A percentile compares a stretch with the other conserved stretches of the same genome.
Evolutionary conservation across 1,140 invertebrate species (phyloP).

Genomic region (Macrotrachela quadricornifera): DNA sequence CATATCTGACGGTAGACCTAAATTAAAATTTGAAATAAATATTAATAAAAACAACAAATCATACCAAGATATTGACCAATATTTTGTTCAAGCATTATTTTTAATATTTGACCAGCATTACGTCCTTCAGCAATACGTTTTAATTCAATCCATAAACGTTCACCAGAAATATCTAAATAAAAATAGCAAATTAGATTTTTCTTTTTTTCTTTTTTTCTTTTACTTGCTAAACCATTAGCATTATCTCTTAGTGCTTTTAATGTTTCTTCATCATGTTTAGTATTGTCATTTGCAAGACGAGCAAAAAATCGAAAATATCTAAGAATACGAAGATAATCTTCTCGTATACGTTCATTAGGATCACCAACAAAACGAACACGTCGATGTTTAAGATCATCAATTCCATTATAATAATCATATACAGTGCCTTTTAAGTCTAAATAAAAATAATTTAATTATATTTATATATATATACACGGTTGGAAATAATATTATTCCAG

Average conservation of each 20-base stretch:
- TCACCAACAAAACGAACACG: constrained; percentile 75
- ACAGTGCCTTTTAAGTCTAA: constrained; percentile 68
- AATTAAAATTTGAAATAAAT: neutral
- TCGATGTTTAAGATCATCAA: constrained; percentile 59
- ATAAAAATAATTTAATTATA: constrained; percentile 7
- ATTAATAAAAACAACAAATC: constrained; percentile 2
- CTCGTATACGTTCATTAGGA: constrained; percentile 57
- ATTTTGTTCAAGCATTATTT: constrained; percentile 52
- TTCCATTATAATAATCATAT: constrained; percentile 90
- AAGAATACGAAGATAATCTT: constrained; percentile 87
- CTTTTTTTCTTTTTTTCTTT: neutral
- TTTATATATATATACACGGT: constrained; percentile 4
- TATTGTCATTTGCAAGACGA: constrained; percentile 45
- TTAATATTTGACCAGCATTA: constrained; percentile 47
- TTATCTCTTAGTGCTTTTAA: constrained; percentile 59
- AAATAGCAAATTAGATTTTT: constrained; percentile 7
- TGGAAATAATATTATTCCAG: too few species aligned
- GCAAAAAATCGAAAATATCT: constrained; percentile 88
- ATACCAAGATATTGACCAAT: constrained; percentile 51
- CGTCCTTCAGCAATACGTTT: constrained; percentile 69
- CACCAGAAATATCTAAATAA: constrained; percentile 55
- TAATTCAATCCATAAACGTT: constrained; percentile 85
- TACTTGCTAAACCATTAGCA: constrained; percentile 44
- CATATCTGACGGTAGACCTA: too few species aligned
- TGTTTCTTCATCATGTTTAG: constrained; percentile 52